Percentiles rank a stretch among this genome's conserved stretches.
Evolutionary conservation across 2,113 vertebrate genomes (phyloP).

Genomic region (Triplophysa dalaica): DNA sequence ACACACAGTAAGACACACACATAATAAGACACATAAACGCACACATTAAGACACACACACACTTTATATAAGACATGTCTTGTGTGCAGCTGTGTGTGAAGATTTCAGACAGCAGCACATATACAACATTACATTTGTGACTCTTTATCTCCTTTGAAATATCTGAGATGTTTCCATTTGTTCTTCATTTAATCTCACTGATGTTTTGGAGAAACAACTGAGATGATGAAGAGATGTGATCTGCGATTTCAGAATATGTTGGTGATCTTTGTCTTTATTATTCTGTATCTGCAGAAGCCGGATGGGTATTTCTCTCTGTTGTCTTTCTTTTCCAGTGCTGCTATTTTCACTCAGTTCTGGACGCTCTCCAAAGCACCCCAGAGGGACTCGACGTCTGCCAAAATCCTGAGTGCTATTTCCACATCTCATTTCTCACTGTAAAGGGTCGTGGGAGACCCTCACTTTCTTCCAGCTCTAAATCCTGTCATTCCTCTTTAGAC

Average conservation of each 20-base stretch:
- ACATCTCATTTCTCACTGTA: constrained; percentile 19
- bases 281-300: neutral
- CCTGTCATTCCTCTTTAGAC: neutral
- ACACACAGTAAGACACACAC: constrained; percentile 9
- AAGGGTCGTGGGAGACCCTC: constrained; percentile 23
- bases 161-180: no score
- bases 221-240: no score
- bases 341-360: constrained; percentile 32
- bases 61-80: constrained; percentile 19
- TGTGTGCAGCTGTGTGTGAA: neutral
- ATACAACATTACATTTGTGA: neutral
- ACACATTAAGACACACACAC: constrained; percentile 12
- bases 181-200: no score
- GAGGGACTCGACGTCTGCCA: constrained; percentile 25
- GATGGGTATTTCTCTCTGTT: neutral
- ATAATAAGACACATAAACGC: constrained; percentile 7
- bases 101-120: neutral
- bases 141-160: no score
- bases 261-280: neutral
- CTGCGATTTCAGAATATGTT: no score
- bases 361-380: constrained; percentile 12
- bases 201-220: no score
- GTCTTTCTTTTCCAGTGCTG: constrained; percentile 14
- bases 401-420: constrained; percentile 35
- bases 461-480: constrained; percentile 16